Conservation (phyloP, 2,888 invertebrate species). For the Ypsolopha sequella region DNA sequence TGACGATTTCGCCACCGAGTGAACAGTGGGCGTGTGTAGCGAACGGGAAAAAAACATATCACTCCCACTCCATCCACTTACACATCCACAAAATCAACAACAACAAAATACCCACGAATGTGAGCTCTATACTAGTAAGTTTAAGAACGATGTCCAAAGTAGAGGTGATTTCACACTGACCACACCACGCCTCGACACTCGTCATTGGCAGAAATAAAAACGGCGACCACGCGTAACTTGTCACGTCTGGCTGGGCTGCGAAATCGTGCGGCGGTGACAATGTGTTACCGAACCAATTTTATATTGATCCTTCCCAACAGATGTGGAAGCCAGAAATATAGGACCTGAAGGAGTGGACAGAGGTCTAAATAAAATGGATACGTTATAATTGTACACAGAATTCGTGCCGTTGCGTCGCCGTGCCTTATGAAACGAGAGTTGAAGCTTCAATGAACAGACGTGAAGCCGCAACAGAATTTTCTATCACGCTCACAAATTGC, state of each 20-base stretch:
- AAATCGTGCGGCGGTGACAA: slow-evolving; percentile 67
- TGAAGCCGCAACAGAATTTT: slow-evolving; percentile 60
- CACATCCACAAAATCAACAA: slow-evolving; percentile 31
- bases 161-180: slow-evolving; percentile 36
- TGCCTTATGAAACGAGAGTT: slow-evolving; percentile 66
- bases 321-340: slow-evolving; percentile 4
- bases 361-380: slow-evolving; percentile 35
- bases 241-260: slow-evolving; percentile 65
- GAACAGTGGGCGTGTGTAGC: slow-evolving; percentile 58
- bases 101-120: slow-evolving; percentile 21
- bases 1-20: slow-evolving; percentile 36
- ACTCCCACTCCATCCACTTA: slow-evolving; percentile 61
- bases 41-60: slow-evolving; percentile 59
- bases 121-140: slow-evolving; percentile 5
- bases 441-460: slow-evolving; percentile 60
- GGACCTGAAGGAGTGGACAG: slow-evolving; percentile 14
- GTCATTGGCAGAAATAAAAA: slow-evolving; percentile 72
- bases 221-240: slow-evolving; percentile 67
- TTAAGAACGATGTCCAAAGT: slow-evolving; percentile 28
- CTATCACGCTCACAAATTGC: slow-evolving; percentile 65
- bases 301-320: slow-evolving; percentile 21
- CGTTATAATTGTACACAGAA: slow-evolving; percentile 33
- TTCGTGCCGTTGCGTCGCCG: slow-evolving; percentile 44
- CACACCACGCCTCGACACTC: slow-evolving; percentile 67
- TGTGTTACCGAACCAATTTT: slow-evolving; percentile 46